A percentile compares a stretch with the other conserved stretches of the same genome.
Conservation (phyloP, 1,140 invertebrate species). For the Pygmarrhopalites habei region DNA sequence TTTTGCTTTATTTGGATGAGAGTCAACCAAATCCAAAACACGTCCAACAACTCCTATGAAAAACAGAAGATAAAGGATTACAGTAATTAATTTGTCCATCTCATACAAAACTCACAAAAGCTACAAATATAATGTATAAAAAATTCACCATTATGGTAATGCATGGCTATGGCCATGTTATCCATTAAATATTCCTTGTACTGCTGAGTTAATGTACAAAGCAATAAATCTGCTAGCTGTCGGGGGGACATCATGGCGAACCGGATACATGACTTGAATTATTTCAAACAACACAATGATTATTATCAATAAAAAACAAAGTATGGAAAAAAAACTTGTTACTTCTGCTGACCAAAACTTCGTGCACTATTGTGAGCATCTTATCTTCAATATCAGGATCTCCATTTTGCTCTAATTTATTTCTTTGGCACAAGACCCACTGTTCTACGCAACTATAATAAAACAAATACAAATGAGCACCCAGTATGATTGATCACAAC, state of each 20-base stretch:
- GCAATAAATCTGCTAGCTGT: constrained; percentile 63
- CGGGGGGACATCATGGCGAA: constrained; percentile 89
- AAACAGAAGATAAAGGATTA: no score
- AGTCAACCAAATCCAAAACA: constrained; percentile 44
- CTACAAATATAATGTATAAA: no score
- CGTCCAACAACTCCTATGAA: constrained; percentile 25
- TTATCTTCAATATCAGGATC: constrained; percentile 49
- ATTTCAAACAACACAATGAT: no score
- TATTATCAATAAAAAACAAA: no score
- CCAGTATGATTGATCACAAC: no score
- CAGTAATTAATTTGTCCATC: no score
- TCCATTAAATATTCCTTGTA: constrained; percentile 84
- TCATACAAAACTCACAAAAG: no score
- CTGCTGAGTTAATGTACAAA: constrained; percentile 66
- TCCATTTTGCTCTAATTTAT: constrained; percentile 42
- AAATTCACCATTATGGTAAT: no score
- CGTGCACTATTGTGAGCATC: constrained; percentile 59
- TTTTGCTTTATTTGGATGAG: constrained; percentile 48
- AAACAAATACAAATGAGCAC: no score
- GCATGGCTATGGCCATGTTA: constrained; percentile 79
- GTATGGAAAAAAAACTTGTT: no score
- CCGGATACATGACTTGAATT: constrained; percentile 66
- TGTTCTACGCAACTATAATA: constrained; percentile 49
- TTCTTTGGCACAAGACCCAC: constrained; percentile 61
- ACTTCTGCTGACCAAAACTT: constrained; percentile 69